Percentiles rank a stretch among this genome's conserved stretches.
Evolutionary conservation across 2,797 vertebrate genomes (phyloP).

Genomic region (Antennarius maculatus): DNA sequence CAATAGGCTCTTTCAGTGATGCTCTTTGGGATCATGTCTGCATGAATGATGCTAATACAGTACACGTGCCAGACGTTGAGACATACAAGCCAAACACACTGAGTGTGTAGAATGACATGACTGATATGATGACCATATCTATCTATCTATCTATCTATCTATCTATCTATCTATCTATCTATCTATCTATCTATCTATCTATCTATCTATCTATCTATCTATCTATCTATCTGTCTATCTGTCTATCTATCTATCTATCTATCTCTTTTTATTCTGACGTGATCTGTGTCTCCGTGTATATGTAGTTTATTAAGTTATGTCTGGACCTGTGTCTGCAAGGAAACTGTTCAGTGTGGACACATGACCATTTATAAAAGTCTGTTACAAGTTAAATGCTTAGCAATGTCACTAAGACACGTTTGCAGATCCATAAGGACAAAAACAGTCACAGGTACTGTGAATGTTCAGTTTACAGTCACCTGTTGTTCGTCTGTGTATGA

Average conservation of each 20-base stretch:
- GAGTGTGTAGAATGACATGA: background rate
- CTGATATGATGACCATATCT: background rate
- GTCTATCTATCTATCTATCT: too few species aligned
- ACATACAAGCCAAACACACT: slow-evolving; percentile 31
- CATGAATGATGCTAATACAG: slow-evolving; percentile 75
- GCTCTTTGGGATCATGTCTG: slow-evolving; percentile 50
- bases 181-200: too few species aligned
- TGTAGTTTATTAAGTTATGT: background rate
- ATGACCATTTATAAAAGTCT: background rate
- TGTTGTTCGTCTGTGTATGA: too few species aligned
- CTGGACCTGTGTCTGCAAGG: background rate
- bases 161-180: too few species aligned
- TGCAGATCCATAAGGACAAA: background rate
- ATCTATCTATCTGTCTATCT: too few species aligned
- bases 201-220: too few species aligned
- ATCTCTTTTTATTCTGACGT: too few species aligned
- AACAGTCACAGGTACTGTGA: background rate
- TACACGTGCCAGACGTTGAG: slow-evolving; percentile 64
- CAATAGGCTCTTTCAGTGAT: slow-evolving; percentile 73
- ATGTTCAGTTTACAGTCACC: too few species aligned
- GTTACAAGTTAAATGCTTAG: background rate
- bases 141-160: too few species aligned
- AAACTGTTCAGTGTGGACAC: background rate
- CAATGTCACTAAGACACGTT: background rate
- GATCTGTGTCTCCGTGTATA: too few species aligned